Evolutionary conservation across 2,888 invertebrate species (phyloP).

Genomic region (Nesidiocoris tenuis): DNA sequence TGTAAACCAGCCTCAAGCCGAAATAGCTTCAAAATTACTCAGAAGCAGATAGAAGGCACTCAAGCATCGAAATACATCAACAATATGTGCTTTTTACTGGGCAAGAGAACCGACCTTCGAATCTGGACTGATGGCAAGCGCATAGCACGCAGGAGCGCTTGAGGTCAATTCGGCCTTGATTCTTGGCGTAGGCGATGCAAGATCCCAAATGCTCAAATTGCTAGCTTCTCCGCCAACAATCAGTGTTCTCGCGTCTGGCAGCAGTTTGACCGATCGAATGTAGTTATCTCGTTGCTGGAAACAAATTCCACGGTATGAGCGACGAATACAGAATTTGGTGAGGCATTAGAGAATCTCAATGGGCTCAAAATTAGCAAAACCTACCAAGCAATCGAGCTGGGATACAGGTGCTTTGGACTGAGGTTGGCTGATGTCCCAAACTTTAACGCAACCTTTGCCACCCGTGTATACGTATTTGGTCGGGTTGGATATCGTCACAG

Average conservation of each 20-base stretch:
- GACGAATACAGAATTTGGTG: background rate
- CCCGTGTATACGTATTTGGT: slow-evolving; percentile 95
- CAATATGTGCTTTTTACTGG: no score
- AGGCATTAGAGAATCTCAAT: background rate
- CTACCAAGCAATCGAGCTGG: slow-evolving; percentile 79
- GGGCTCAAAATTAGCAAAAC: slow-evolving; percentile 1
- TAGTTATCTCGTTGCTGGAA: slow-evolving; percentile 89
- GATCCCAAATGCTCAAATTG: slow-evolving; percentile 93
- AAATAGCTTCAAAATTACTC: no score
- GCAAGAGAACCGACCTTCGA: no score
- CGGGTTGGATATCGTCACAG: slow-evolving; percentile 86
- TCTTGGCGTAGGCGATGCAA: slow-evolving; percentile 85
- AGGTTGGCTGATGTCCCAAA: slow-evolving; percentile 76
- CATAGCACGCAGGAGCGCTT: slow-evolving; percentile 96
- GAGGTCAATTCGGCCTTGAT: slow-evolving; percentile 88
- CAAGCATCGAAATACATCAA: no score
- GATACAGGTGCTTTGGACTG: slow-evolving; percentile 76
- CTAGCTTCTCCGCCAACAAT: slow-evolving; percentile 97
- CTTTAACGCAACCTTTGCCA: slow-evolving; percentile 92
- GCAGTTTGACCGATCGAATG: slow-evolving; percentile 89
- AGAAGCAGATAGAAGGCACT: no score
- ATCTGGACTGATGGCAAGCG: slow-evolving; percentile 94
- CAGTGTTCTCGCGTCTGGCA: slow-evolving; percentile 89
- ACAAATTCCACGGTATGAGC: no score
- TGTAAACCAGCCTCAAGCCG: no score